Conservation (phyloP, 2,888 invertebrate genomes). For the Epistrophe eligans region DNA sequence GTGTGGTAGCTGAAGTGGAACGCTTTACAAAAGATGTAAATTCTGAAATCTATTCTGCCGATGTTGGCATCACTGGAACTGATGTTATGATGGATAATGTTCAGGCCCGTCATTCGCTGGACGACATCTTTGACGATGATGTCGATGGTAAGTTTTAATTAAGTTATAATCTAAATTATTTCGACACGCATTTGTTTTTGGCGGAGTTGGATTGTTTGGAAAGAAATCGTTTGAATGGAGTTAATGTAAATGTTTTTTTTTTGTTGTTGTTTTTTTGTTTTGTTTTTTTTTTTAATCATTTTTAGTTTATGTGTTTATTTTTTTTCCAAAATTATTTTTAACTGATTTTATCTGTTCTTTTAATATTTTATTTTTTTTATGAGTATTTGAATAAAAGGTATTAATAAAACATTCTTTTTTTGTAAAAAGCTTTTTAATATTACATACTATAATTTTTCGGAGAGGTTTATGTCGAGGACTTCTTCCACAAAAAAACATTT, state of each 20-base stretch:
- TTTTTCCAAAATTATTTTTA: constrained; percentile 4
- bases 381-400: constrained; percentile 6
- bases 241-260: constrained; percentile 35
- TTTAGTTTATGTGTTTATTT: constrained; percentile 13
- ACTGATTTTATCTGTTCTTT: not conserved
- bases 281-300: not conserved
- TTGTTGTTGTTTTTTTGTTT: constrained; percentile 22
- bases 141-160: constrained; percentile 66
- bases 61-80: constrained; percentile 63
- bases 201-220: constrained; percentile 67
- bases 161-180: not conserved
- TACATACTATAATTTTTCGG: too few species aligned
- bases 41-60: constrained; percentile 55
- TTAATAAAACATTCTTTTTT: too few species aligned
- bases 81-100: constrained; percentile 74
- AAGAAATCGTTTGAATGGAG: constrained; percentile 65
- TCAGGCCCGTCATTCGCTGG: constrained; percentile 60
- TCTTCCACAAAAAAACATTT: too few species aligned
- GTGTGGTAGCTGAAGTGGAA: constrained; percentile 70
- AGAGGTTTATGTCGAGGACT: too few species aligned
- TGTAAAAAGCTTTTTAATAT: too few species aligned
- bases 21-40: constrained; percentile 64
- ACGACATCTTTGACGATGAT: constrained; percentile 69
- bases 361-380: not conserved
- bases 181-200: constrained; percentile 22